Evolutionary conservation across 1,140 invertebrate genomes (phyloP).

Genomic region (Mactra quadrangularis): DNA sequence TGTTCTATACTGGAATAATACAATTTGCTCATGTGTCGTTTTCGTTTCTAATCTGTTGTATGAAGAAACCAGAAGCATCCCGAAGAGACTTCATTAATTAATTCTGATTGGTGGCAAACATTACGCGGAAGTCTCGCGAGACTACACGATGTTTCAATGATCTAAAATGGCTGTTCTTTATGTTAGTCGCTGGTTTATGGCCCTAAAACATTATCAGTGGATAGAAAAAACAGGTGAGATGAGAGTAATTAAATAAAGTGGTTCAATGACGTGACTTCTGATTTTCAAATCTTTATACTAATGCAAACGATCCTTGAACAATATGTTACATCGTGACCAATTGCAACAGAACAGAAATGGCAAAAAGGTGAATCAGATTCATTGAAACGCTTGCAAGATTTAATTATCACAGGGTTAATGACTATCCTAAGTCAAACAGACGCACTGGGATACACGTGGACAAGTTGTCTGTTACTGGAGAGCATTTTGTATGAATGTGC

Average conservation of each 20-base stretch:
- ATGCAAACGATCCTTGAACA: not conserved
- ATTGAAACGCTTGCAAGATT: constrained; percentile 45
- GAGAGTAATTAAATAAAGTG: constrained; percentile 56
- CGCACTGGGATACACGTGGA: not conserved
- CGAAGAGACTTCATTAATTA: constrained; percentile 58
- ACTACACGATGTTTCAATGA: constrained; percentile 39
- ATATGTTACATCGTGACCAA: constrained; percentile 28
- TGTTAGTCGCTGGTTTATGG: constrained; percentile 37
- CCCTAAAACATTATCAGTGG: constrained; percentile 22
- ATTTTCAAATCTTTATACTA: constrained; percentile 54
- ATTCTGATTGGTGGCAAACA: constrained; percentile 58
- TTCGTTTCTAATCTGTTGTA: constrained; percentile 49
- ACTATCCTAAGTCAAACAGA: constrained; percentile 35
- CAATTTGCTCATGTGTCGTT: constrained; percentile 39
- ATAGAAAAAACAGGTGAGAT: constrained; percentile 43
- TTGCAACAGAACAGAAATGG: constrained; percentile 36
- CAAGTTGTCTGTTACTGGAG: too few species aligned
- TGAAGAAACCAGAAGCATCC: constrained; percentile 58
- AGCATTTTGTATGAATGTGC: too few species aligned
- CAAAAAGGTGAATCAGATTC: constrained; percentile 34
- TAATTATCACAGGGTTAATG: constrained; percentile 51
- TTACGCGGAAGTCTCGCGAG: constrained; percentile 40
- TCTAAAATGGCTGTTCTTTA: constrained; percentile 48
- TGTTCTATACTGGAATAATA: constrained; percentile 21
- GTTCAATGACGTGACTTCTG: constrained; percentile 35